A percentile compares a stretch with the other conserved stretches of the same genome.
Conservation (phyloP, 2,888 invertebrate species). For the Eristalis arbustorum region DNA sequence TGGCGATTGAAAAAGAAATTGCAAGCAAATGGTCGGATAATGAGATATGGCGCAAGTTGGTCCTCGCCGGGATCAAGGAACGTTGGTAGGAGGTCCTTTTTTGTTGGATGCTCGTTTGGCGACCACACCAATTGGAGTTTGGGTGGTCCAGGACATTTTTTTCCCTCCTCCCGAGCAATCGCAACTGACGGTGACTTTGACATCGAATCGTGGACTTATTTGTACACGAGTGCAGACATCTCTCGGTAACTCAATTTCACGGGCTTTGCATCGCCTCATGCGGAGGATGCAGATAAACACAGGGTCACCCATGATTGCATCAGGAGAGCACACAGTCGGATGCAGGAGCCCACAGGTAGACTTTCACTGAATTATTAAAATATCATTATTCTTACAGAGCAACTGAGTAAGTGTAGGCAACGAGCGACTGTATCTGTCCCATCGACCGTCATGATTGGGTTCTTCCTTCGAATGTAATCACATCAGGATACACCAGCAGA, state of each 20-base stretch:
- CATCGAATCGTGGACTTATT: no score
- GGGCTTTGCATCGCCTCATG: background rate
- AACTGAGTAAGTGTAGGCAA: conserved; percentile 45
- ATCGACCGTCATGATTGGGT: conserved; percentile 25
- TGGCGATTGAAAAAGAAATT: conserved; percentile 15
- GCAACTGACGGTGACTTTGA: background rate
- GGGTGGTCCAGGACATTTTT: conserved; percentile 49
- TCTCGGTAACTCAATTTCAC: background rate
- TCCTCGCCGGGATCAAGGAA: conserved; percentile 43
- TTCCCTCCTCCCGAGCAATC: background rate
- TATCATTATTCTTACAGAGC: conserved; percentile 48
- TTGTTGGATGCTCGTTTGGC: conserved; percentile 40
- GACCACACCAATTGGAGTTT: conserved; percentile 10
- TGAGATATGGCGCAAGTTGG: conserved; percentile 40
- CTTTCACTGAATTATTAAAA: conserved; percentile 53
- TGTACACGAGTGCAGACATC: background rate
- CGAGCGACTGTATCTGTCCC: conserved; percentile 6
- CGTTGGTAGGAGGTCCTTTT: conserved; percentile 58
- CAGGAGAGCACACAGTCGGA: background rate
- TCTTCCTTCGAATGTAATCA: background rate
- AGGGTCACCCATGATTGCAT: conserved; percentile 2
- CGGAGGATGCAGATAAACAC: conserved; percentile 22
- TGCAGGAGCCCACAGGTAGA: conserved; percentile 1
- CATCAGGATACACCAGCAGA: background rate
- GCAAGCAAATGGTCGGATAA: conserved; percentile 53